Conservation (phyloP, 2,113 vertebrate genomes). For the Zingel zingel region DNA sequence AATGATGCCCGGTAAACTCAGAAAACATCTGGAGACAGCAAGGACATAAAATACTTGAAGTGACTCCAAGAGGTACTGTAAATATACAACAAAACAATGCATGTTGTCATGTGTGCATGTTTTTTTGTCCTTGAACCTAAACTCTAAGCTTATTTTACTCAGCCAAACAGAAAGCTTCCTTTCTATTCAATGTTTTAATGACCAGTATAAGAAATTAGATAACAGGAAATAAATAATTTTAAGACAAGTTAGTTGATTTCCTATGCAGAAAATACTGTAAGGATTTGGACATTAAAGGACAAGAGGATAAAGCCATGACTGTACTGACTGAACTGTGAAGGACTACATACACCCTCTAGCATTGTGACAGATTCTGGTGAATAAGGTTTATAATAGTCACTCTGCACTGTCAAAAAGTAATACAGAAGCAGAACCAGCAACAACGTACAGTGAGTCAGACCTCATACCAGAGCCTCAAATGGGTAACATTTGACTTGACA, state of each 20-base stretch:
- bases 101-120: neutral
- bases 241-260: neutral
- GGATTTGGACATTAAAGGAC: neutral
- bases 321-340: constrained; percentile 6
- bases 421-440: neutral
- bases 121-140: neutral
- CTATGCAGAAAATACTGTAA: neutral
- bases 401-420: constrained; percentile 10
- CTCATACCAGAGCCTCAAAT: neutral
- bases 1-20: neutral
- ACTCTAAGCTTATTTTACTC: neutral
- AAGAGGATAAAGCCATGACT: neutral
- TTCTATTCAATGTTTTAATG: neutral
- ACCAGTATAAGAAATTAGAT: too few species aligned
- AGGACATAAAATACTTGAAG: neutral
- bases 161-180: neutral
- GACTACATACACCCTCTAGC: neutral
- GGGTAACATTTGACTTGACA: neutral
- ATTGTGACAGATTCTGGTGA: neutral
- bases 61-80: too few species aligned
- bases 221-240: neutral
- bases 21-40: neutral
- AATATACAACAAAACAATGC: neutral
- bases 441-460: neutral
- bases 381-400: neutral